These are phyloP conservation scores for Pelobates cultripes DNA, from an alignment of 2,797 vertebrate genomes.

Conservation along the genomic window DNA sequence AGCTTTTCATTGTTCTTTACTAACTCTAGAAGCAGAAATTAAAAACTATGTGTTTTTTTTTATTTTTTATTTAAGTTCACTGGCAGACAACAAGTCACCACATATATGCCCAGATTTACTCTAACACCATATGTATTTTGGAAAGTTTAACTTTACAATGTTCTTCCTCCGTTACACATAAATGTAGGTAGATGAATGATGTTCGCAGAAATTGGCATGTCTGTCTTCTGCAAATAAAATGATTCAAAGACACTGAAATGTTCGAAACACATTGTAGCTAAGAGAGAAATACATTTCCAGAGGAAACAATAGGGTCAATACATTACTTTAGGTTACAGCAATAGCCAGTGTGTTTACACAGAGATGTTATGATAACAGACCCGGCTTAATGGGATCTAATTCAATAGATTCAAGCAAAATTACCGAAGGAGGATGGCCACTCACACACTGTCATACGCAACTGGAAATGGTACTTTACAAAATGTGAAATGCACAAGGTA, in stretches of 20 bases:
- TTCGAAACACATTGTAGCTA: background rate
- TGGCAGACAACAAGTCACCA: too few species aligned
- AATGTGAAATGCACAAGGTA: background rate
- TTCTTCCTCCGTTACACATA: background rate
- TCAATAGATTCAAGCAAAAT: background rate
- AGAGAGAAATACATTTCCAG: background rate
- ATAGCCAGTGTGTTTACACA: background rate
- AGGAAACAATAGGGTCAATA: background rate
- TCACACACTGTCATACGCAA: background rate
- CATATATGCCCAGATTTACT: too few species aligned
- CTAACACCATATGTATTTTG: too few species aligned
- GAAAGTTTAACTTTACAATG: too few species aligned
- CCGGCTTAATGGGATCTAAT: background rate
- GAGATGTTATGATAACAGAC: background rate
- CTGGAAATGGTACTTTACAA: background rate
- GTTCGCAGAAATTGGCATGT: background rate
- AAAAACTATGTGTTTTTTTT: too few species aligned
- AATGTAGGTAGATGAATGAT: background rate
- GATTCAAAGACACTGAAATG: background rate
- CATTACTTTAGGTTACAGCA: background rate
- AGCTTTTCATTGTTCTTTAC: too few species aligned
- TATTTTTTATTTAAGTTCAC: too few species aligned
- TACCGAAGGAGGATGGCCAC: background rate
- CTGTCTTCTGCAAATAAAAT: background rate
- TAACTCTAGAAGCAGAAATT: too few species aligned